Percentiles rank a stretch among this genome's conserved stretches.
Conservation (phyloP, 2,888 invertebrate species). For the Rhagonycha fulva region DNA sequence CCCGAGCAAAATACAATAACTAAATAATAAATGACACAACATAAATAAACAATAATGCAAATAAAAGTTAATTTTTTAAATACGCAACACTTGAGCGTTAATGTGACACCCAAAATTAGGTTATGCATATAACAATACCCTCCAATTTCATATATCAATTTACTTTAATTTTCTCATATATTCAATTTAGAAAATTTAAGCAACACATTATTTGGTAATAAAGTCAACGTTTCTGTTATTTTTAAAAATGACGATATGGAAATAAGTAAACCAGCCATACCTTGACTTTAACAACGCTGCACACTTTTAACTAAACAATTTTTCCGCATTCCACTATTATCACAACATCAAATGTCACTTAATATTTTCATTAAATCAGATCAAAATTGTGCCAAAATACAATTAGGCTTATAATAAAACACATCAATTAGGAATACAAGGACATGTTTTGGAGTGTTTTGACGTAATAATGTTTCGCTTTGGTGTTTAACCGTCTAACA, state of each 20-base stretch:
- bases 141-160: background rate
- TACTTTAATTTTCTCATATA: background rate
- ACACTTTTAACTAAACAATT: background rate
- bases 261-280: slow-evolving; percentile 4
- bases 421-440: slow-evolving; percentile 27
- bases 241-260: background rate
- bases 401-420: slow-evolving; percentile 18
- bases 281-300: slow-evolving; percentile 6
- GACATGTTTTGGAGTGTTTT: slow-evolving; percentile 37
- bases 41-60: background rate
- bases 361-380: slow-evolving; percentile 7
- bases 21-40: background rate
- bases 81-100: background rate
- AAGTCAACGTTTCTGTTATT: background rate
- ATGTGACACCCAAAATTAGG: slow-evolving; percentile 30
- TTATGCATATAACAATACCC: slow-evolving; percentile 10
- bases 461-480: slow-evolving; percentile 28
- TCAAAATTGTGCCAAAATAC: slow-evolving; percentile 16
- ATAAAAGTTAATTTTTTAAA: background rate
- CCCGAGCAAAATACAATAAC: background rate
- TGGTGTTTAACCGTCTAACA: background rate
- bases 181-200: background rate
- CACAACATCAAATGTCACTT: background rate
- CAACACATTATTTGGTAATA: background rate
- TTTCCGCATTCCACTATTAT: slow-evolving; percentile 11